A percentile compares a stretch with the other conserved stretches of the same genome.
phyloP scores from a whole-genome alignment of 2,113 vertebrate species.

The Felis chaus region DNA sequence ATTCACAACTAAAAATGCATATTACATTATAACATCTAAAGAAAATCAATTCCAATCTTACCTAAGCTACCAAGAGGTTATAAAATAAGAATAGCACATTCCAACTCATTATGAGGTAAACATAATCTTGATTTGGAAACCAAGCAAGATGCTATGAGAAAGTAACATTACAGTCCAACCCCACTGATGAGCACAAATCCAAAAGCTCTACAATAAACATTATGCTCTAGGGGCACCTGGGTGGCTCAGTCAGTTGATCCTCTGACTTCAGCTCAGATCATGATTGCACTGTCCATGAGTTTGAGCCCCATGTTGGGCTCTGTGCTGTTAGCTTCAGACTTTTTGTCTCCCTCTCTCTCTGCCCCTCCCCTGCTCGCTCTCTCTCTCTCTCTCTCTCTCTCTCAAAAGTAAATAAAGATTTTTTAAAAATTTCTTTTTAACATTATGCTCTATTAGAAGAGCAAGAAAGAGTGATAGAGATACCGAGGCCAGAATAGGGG shows the following conservation, averaged over 20 bases:
- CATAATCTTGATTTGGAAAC: not conserved
- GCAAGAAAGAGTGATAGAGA: not conserved
- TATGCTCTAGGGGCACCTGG: not conserved
- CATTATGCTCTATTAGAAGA: not conserved
- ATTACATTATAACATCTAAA: not conserved
- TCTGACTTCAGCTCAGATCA: too few relatives aligned
- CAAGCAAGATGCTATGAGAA: not conserved
- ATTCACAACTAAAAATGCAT: not conserved
- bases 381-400: too few relatives aligned
- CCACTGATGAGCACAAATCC: not conserved
- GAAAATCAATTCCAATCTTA: slow-evolving; percentile 12
- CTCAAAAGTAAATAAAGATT: too few relatives aligned
- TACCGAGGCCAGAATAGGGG: not conserved
- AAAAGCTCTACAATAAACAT: not conserved
- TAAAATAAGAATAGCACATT: not conserved
- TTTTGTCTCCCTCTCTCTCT: too few relatives aligned
- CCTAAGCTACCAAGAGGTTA: not conserved
- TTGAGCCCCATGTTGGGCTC: too few relatives aligned
- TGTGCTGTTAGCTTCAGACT: too few relatives aligned
- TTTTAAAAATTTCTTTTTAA: not conserved
- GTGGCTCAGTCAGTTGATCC: too few relatives aligned
- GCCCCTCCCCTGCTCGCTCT: too few relatives aligned
- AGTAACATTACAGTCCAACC: not conserved
- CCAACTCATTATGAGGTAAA: not conserved
- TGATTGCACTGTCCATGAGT: too few relatives aligned